Conservation (phyloP, 2,113 vertebrate genomes). For the Mola mola region DNA sequence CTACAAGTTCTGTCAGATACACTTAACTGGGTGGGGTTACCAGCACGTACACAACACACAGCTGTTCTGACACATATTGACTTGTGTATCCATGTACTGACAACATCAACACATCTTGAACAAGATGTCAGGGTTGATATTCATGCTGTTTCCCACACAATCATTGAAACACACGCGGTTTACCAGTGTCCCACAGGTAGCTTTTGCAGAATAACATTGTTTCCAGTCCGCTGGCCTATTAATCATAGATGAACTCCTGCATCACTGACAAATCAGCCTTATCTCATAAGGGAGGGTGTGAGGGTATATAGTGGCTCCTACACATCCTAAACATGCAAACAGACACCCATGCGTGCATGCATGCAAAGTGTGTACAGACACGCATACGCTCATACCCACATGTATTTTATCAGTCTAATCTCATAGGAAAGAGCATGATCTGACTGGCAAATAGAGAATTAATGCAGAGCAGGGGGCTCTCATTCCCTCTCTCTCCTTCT, state of each 20-base stretch:
- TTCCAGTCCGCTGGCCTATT: conserved; percentile 77
- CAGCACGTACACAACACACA: conserved; percentile 26
- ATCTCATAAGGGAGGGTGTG: conserved; percentile 74
- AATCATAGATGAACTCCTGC: conserved; percentile 85
- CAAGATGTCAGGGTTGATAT: conserved; percentile 59
- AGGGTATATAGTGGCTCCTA: conserved; percentile 14
- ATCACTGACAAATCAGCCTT: conserved; percentile 82
- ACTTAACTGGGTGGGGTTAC: too few species aligned
- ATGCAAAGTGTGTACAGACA: conserved; percentile 24
- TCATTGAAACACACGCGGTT: conserved; percentile 50
- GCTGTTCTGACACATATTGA: conserved; percentile 29
- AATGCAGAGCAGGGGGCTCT: conserved; percentile 73
- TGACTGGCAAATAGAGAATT: conserved; percentile 83
- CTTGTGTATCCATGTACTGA: conserved; percentile 40
- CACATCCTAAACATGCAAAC: neutral
- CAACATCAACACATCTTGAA: conserved; percentile 50
- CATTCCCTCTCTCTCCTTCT: conserved; percentile 42
- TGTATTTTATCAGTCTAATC: conserved; percentile 77
- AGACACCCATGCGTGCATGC: neutral
- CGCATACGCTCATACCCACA: conserved; percentile 33
- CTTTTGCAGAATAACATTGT: conserved; percentile 82
- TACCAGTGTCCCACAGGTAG: conserved; percentile 76
- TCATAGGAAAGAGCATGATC: conserved; percentile 77
- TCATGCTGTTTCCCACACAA: conserved; percentile 34
- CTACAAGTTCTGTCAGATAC: too few species aligned